Percentiles rank a stretch among this genome's conserved stretches.
phyloP scores from a whole-genome alignment of 2,888 invertebrate genomes.

The Diplazon laetatorius region DNA sequence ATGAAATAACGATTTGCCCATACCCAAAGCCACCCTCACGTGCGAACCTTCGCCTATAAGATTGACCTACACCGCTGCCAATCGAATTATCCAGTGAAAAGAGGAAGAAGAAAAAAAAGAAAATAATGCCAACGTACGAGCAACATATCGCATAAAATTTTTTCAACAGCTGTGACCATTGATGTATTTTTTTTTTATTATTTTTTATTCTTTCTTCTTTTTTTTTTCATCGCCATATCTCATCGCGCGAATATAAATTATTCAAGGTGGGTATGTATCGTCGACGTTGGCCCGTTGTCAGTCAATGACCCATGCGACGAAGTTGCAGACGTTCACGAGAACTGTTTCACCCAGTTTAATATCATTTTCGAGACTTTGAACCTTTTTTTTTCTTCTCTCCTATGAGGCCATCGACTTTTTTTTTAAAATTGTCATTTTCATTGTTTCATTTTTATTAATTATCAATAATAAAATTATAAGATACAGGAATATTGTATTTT shows the following conservation, averaged over 20 bases:
- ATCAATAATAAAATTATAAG: no score
- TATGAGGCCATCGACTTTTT: no score
- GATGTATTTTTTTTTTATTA: not conserved
- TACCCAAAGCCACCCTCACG: not conserved
- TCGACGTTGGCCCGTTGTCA: constrained; percentile 10
- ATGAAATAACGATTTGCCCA: constrained; percentile 9
- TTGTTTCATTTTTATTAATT: no score
- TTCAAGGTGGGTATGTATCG: constrained; percentile 31
- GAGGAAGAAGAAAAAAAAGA: constrained; percentile 5
- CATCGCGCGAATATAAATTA: constrained; percentile 29
- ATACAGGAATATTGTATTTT: no score
- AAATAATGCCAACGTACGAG: no score
- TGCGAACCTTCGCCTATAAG: constrained; percentile 30
- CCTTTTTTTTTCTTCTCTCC: not conserved
- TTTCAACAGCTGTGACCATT: constrained; percentile 9
- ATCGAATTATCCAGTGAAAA: not conserved
- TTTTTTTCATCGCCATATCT: constrained; percentile 8
- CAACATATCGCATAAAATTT: not conserved
- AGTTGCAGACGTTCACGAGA: not conserved
- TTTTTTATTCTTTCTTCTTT: not conserved
- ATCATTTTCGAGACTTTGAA: no score
- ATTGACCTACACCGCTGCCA: not conserved
- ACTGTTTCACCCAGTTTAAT: no score
- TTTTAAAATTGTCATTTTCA: no score
- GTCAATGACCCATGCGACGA: constrained; percentile 37